phyloP scores from a whole-genome alignment of 2,888 invertebrate genomes.

The Nomada fucata region DNA sequence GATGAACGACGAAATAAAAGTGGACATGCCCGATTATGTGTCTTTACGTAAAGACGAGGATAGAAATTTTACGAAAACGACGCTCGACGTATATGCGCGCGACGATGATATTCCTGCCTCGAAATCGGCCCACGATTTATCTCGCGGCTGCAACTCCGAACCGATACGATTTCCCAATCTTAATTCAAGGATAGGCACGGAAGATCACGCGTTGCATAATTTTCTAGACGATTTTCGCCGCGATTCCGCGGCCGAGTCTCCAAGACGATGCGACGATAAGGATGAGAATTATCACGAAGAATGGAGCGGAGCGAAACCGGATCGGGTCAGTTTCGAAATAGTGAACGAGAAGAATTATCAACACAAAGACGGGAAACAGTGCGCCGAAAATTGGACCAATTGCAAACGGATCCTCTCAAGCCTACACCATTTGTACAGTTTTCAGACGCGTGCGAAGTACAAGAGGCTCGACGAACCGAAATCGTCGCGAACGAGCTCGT shows the following conservation, averaged over 20 bases:
- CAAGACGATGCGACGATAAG: neutral
- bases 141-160: conserved; percentile 15
- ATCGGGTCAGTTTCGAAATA: conserved; percentile 1
- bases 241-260: neutral
- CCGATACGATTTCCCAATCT: neutral
- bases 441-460: conserved; percentile 21
- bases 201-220: neutral
- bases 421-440: conserved; percentile 31
- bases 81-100: neutral
- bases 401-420: conserved; percentile 40
- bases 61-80: neutral
- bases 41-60: neutral
- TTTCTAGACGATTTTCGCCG: conserved; percentile 21
- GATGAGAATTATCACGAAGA: neutral
- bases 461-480: conserved; percentile 9
- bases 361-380: neutral
- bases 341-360: conserved; percentile 30
- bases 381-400: conserved; percentile 49
- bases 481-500: neutral
- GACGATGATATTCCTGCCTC: conserved; percentile 8
- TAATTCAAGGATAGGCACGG: conserved; percentile 5
- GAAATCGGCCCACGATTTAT: neutral
- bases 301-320: neutral
- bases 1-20: conserved; percentile 47
- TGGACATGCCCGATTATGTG: conserved; percentile 37